Evolutionary conservation across 2,888 invertebrate genomes (phyloP), one percentile per base, ranked within the genome.

Genomic region (Eupithecia subfuscata): DNA sequence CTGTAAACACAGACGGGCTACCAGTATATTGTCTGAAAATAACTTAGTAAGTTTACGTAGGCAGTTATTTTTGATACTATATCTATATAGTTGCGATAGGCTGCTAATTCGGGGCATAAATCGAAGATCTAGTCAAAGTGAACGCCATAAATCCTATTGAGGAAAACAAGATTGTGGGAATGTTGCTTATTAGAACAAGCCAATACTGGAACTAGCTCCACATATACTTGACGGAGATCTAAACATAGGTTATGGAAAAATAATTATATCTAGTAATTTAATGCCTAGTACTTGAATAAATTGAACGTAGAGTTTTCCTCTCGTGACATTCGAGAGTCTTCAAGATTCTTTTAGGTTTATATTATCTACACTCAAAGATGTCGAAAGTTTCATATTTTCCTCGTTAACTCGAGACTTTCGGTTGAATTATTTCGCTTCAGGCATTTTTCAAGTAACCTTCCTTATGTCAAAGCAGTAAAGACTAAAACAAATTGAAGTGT

Each of bases 361-460:
- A 60, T 68, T 69, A 45, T 69, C 69, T 40, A 18, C 56, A 63
- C 45, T 85, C 81, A 80, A 84, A 86, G 86, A 88, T 83, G 85
- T 85, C 86, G 85, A 84, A 89, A 90, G 85, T 89, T 90, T 86
- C 85, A 87, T 87, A 85, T 89, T 89, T 87, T 84, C 88, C 89
- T 91, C 89, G 89, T 91, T 90, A 90, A 87, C 87, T 87, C 75
- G 81, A 82, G 84, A 86, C 82, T 85, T 85, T 82, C 82, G 84
- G 82, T 85, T 86, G 85, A 86, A 85, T 87, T 84, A 88, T 87
- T 87, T 84, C 82, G 81, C 85, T 80, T 76, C 65, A 70, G 80
- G 83, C 83, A 75, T 79, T 82, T 84, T 25, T 86, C 81, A 75
- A 78, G 80, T 78, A 78, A 78, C 76, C 68, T 81, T 81, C 85